Base-by-base conservation (phyloP, 64 coral and sea anemone species). In the Porites lutea region DNA sequence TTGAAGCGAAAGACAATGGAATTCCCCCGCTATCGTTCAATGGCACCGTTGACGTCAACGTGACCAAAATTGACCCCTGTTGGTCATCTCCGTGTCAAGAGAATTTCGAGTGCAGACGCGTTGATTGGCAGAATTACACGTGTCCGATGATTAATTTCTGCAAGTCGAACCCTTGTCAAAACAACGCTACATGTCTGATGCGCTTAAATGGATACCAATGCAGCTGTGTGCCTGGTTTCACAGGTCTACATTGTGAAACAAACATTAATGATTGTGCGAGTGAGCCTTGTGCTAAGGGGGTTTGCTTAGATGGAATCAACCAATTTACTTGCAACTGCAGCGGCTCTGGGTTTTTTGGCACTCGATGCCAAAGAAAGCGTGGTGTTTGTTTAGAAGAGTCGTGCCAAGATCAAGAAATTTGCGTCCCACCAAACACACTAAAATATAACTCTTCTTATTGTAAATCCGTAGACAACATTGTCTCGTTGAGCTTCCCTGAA, bases 51-150 rank as follows among this genome's bases (percentile, higher is more conserved):
- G 10, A 74, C 20, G 52, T 96, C 13, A 66, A 92, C 52, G 65
- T 96, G 4, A 83, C 86, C 22, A 92, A 69, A 37, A 72, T 96
- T 48, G 79, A 96, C 72, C 95, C 95, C 53, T 96, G 95, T 65
- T 11, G 74, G 11, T 63, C 72, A 43, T 67, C 78, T 12, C 70
- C 92, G 37, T 96, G 95, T 65, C 86, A 93, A 79, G 58, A 2
- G 72, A 78, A 96, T 27, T 79, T 91, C 73, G 72, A 87, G 13
- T 96, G 95, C 18, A 19, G n/a, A 9, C 91, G 95, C 59, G 51
- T 86, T 61, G 84, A 93, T 46, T 74, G 79, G 18, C 86, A 87
- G 52, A 65, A 88, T 47, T 79, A 90, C 79, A 71, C 49, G 4
- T 96, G 95, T 77, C 13, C 43, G 18, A 53, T 84, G 2, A 93